Conservation (phyloP, 2,113 vertebrate species). For the Sylvietta virens region DNA sequence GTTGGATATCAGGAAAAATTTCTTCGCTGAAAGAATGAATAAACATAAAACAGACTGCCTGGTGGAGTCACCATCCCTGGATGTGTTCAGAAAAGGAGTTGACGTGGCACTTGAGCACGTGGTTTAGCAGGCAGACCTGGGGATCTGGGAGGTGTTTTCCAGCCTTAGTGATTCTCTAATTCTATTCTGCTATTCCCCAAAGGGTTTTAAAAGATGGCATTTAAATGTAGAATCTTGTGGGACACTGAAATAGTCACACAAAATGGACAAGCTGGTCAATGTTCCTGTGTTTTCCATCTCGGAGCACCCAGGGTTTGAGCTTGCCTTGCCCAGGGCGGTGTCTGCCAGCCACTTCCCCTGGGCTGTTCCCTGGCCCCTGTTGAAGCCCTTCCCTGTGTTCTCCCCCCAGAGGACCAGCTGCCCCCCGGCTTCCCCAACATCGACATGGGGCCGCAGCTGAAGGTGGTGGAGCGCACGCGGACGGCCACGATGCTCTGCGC, state of each 20-base stretch:
- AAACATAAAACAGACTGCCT: background rate
- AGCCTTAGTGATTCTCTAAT: background rate
- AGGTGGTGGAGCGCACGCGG: slow-evolving; percentile 93
- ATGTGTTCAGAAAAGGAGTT: rapidly evolving
- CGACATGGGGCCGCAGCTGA: slow-evolving; percentile 98
- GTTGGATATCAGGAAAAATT: background rate
- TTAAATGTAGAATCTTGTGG: background rate
- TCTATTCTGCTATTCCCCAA: background rate
- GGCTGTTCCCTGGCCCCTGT: background rate
- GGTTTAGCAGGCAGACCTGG: background rate
- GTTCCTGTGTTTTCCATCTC: rapidly evolving
- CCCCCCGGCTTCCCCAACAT: slow-evolving; percentile 94
- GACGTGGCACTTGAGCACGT: background rate
- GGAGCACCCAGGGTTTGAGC: rapidly evolving
- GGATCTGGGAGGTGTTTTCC: background rate
- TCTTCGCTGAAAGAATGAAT: background rate
- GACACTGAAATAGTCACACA: rapidly evolving
- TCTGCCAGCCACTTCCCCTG: background rate
- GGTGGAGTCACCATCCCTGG: background rate
- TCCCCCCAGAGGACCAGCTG: slow-evolving; percentile 90
- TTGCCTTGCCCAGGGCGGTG: rapidly evolving
- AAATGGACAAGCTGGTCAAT: background rate
- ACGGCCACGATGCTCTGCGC: slow-evolving; percentile 98
- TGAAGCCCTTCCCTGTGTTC: background rate
- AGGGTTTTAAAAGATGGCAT: background rate